Evolutionary conservation across 2,797 vertebrate genomes (phyloP), one percentile per base, ranked within the genome.

Genomic region (Fistularia commersonii): DNA sequence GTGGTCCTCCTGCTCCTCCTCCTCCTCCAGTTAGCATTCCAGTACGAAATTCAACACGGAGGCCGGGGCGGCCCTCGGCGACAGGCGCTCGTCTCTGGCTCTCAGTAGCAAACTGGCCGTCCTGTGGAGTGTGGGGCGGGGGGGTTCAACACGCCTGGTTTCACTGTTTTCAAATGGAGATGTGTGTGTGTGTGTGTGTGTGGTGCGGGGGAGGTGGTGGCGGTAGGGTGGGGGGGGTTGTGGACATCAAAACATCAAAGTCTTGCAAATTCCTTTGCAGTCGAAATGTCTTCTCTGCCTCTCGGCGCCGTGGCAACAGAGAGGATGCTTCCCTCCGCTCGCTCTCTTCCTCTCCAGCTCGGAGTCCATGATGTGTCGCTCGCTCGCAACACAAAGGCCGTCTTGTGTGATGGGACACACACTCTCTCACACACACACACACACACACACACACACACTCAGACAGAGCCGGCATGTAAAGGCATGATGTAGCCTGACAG

Each of bases 31-130:
- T 93, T 92, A 90, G 86, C 92, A 93, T 94, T 93, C 92, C 92
- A 91, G 91, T 91, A 92, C 87, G 91, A 93, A 94, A 94, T 92
- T 93, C 92, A 88, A 93, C 91, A 92, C 90, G 90, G 73, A 67
- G 66, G 68, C 72, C 56, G 68, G 78, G 72, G 67, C 59, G 55
- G 72, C 74, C 74, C 48, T 62, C 60, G 62, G 75, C 72, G 69
- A 74, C 76, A 64, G 74, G 59, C 41, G 58, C 68, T 38, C 38
- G 58, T 45, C 61, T 66, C 58, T 51, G 62, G 57, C 57, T 4
- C 48, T n/a, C n/a, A n/a, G n/a, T n/a, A n/a, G n/a, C 47, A 46
- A 49, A 65, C 69, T 67, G 43, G 32, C 42, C 51, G 31, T 48
- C 49, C 51, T 43, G 32, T 32, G 31, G 7, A 5, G 8, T 6